A percentile compares a stretch with the other conserved stretches of the same genome.
Evolutionary conservation across 2,797 vertebrate species (phyloP).

Genomic region (Enteromius afrohamiltoni): DNA sequence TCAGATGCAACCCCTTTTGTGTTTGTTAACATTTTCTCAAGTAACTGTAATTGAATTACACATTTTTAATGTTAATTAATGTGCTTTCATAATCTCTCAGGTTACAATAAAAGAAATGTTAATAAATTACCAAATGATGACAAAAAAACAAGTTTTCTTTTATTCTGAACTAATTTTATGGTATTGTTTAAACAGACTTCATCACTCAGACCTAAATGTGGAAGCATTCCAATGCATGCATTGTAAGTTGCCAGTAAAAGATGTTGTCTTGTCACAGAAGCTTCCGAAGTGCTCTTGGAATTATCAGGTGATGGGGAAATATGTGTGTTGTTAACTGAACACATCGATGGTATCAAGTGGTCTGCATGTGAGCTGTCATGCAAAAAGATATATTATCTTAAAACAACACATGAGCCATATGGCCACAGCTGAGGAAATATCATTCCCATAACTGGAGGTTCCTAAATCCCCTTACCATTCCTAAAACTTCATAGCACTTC

Average conservation of each 20-base stretch:
- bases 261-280: not conserved
- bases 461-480: not conserved
- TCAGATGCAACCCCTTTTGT: no score
- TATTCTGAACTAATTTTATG: not conserved
- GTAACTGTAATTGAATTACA: no score
- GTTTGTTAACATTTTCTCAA: no score
- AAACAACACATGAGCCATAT: constrained; percentile 11
- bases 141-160: not conserved
- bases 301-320: constrained; percentile 15
- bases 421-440: constrained; percentile 29
- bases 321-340: constrained; percentile 20
- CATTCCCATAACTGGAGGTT: constrained; percentile 10
- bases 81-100: no score
- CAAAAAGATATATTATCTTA: constrained; percentile 27
- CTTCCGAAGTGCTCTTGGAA: not conserved
- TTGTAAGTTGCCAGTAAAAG: constrained; percentile 1
- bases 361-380: not conserved
- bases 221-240: not conserved
- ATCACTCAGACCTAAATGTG: not conserved
- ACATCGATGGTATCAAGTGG: constrained; percentile 32
- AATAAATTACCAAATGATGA: no score
- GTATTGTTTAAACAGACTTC: not conserved
- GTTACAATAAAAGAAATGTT: no score
- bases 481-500: constrained; percentile 29
- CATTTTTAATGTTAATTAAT: no score